Evolutionary conservation across 2,888 invertebrate species (phyloP).

Genomic region (Coremacera marginata): DNA sequence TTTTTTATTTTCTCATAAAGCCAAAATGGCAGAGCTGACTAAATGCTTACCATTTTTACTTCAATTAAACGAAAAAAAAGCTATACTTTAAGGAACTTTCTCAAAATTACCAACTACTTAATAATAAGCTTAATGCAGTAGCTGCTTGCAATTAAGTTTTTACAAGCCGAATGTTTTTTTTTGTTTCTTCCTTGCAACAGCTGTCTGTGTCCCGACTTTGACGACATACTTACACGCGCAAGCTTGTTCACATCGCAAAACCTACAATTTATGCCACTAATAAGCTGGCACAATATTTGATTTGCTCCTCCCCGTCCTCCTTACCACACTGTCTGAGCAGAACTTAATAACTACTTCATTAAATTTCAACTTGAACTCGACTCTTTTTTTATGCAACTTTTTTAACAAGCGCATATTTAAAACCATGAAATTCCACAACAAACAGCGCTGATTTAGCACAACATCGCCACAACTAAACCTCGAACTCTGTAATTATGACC

Average conservation of each 20-base stretch:
- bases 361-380: conserved; percentile 33
- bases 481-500: conserved; percentile 29
- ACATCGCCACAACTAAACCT: background rate
- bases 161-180: background rate
- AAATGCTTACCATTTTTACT: too few relatives aligned
- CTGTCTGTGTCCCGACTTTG: background rate
- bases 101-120: too few relatives aligned
- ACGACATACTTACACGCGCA: conserved; percentile 2
- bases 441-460: conserved; percentile 8
- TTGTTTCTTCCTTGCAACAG: background rate
- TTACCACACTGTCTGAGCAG: background rate
- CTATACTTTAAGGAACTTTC: too few relatives aligned
- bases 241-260: conserved; percentile 21
- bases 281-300: conserved; percentile 18
- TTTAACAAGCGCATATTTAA: background rate
- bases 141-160: too few relatives aligned
- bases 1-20: too few relatives aligned
- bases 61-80: too few relatives aligned
- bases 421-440: conserved; percentile 7
- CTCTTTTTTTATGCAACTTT: background rate
- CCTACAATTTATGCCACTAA: conserved; percentile 28
- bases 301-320: background rate
- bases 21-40: too few relatives aligned
- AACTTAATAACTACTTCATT: conserved; percentile 32
- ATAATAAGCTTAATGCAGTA: too few relatives aligned